Evolutionary conservation across 2,888 invertebrate genomes (phyloP).

Genomic region (Malacosoma neustria): DNA sequence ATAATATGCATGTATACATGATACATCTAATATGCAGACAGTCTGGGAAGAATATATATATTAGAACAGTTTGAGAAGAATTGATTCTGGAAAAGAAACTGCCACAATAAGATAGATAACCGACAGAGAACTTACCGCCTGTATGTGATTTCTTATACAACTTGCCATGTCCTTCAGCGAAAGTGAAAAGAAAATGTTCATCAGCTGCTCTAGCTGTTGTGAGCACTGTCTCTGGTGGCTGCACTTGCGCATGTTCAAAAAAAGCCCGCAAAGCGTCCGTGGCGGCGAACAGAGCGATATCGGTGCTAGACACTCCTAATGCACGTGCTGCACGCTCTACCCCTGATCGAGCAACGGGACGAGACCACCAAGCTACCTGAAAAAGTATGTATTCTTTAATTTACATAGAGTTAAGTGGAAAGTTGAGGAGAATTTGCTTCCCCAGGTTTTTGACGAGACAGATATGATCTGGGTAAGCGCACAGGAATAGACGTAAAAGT

Average conservation of each 20-base stretch:
- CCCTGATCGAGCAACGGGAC: slow-evolving; percentile 72
- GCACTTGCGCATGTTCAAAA: slow-evolving; percentile 67
- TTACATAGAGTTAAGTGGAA: not conserved
- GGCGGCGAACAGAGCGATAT: slow-evolving; percentile 77
- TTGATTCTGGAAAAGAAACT: too few species aligned
- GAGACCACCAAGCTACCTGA: slow-evolving; percentile 81
- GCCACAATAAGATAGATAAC: too few species aligned
- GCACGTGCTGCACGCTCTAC: slow-evolving; percentile 75
- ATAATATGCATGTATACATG: too few species aligned
- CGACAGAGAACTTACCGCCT: slow-evolving; percentile 59
- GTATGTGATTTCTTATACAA: slow-evolving; percentile 71
- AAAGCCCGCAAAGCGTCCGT: slow-evolving; percentile 79
- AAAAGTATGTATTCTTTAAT: slow-evolving; percentile 3
- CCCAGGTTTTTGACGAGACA: too few species aligned
- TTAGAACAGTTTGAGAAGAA: too few species aligned
- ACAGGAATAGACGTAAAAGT: too few species aligned
- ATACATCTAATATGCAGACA: too few species aligned
- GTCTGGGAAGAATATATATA: too few species aligned
- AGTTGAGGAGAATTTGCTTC: too few species aligned
- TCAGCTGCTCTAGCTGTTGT: slow-evolving; percentile 78
- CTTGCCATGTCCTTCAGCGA: slow-evolving; percentile 58
- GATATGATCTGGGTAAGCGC: too few species aligned
- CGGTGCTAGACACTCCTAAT: slow-evolving; percentile 77
- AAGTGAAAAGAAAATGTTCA: slow-evolving; percentile 71
- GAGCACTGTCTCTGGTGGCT: slow-evolving; percentile 74